Conservation (phyloP, 2,113 vertebrate species). For the Larimichthys polyactis region DNA sequence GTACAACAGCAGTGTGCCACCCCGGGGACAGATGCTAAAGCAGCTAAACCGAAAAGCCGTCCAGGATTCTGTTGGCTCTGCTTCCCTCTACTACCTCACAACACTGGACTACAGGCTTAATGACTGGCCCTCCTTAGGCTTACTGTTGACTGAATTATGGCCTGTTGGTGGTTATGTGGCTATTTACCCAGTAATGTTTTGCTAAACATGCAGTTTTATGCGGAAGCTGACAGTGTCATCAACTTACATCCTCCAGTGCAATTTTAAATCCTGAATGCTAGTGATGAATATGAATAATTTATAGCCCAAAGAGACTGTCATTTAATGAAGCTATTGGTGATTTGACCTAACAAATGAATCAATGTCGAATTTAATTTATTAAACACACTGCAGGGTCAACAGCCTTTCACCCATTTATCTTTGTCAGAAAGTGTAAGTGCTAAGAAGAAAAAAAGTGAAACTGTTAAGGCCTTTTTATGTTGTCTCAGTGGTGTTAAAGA, state of each 20-base stretch:
- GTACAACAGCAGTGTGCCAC: slow-evolving; percentile 63
- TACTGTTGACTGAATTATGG: slow-evolving; percentile 47
- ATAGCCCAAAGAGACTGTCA: slow-evolving; percentile 60
- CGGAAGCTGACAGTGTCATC: slow-evolving; percentile 50
- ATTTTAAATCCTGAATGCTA: slow-evolving; percentile 49
- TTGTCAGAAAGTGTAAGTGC: slow-evolving; percentile 50
- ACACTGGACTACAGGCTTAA: slow-evolving; percentile 41
- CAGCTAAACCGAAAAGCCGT: slow-evolving; percentile 60
- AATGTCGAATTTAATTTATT: slow-evolving; percentile 73
- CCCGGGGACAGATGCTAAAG: slow-evolving; percentile 70
- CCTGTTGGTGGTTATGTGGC: slow-evolving; percentile 16
- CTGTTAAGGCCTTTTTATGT: slow-evolving; percentile 17
- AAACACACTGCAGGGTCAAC: slow-evolving; percentile 65
- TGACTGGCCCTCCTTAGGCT: slow-evolving; percentile 37
- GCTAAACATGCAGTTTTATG: slow-evolving; percentile 61
- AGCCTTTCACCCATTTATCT: slow-evolving; percentile 62
- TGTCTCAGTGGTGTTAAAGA: slow-evolving; percentile 35
- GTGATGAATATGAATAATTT: slow-evolving; percentile 71
- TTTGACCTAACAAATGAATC: slow-evolving; percentile 70
- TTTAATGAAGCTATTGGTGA: slow-evolving; percentile 74
- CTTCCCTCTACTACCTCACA: slow-evolving; percentile 20
- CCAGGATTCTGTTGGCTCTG: slow-evolving; percentile 47
- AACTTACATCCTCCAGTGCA: slow-evolving; percentile 45
- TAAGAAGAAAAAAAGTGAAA: slow-evolving; percentile 44
- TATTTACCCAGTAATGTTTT: slow-evolving; percentile 55